Percentiles rank a stretch among this genome's conserved stretches.
Conservation (phyloP, 2,797 vertebrate species). For the Chiroxiphia lanceolata region DNA sequence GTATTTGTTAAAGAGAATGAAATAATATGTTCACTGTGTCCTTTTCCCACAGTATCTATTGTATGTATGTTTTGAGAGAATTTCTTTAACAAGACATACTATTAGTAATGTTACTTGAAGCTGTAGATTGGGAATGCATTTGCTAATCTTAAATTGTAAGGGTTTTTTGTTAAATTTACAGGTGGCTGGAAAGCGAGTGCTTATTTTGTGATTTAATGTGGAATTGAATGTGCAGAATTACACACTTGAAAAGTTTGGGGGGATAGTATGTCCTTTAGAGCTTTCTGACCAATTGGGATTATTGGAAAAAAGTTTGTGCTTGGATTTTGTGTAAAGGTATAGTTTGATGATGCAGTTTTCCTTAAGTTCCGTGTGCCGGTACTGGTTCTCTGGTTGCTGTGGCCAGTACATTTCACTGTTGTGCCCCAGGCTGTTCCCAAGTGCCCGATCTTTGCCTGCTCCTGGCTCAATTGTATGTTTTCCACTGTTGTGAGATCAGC, state of each 20-base stretch:
- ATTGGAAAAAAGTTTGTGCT: conserved; percentile 17
- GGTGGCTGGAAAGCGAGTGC: conserved; percentile 18
- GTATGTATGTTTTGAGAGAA: conserved; percentile 48
- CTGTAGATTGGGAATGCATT: conserved; percentile 23
- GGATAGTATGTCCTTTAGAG: not conserved
- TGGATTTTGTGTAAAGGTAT: not conserved
- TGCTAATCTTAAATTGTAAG: conserved; percentile 22
- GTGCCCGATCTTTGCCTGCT: not conserved
- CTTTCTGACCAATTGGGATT: conserved; percentile 20
- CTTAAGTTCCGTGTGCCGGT: not conserved
- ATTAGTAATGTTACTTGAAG: conserved; percentile 40
- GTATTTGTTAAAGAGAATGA: conserved; percentile 6
- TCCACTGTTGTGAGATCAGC: not conserved
- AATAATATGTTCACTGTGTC: conserved; percentile 34
- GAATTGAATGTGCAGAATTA: conserved; percentile 31
- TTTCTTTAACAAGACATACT: conserved; percentile 31
- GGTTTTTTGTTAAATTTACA: conserved; percentile 29
- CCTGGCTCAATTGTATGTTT: not conserved
- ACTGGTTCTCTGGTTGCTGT: not conserved
- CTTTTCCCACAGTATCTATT: conserved; percentile 28
- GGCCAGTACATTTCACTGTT: not conserved
- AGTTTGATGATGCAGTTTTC: not conserved
- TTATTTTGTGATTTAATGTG: conserved; percentile 47
- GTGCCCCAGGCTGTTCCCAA: not conserved
- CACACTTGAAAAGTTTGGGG: not conserved